Evolutionary conservation across 2,888 invertebrate species (phyloP).

Genomic region (Itoplectis maculator): DNA sequence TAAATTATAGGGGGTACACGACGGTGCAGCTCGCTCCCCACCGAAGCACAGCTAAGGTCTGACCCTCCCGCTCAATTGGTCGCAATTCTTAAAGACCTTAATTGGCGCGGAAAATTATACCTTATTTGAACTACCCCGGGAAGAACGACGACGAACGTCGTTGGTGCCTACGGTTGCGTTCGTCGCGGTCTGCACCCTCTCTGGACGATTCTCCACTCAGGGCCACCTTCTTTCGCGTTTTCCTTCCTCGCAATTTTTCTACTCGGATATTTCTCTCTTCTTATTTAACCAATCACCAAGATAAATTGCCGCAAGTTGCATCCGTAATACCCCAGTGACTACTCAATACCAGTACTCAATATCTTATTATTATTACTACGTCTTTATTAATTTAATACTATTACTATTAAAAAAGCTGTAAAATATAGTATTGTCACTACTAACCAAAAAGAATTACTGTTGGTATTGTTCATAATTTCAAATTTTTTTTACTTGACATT

Average conservation of each 20-base stretch:
- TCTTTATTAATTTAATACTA: too few species aligned
- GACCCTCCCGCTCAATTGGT: slow-evolving; percentile 84
- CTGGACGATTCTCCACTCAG: slow-evolving; percentile 49
- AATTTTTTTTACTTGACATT: too few species aligned
- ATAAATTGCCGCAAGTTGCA: slow-evolving; percentile 26
- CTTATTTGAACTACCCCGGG: slow-evolving; percentile 80
- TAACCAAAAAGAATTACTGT: too few species aligned
- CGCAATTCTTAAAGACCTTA: slow-evolving; percentile 85
- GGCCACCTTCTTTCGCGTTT: slow-evolving; percentile 40
- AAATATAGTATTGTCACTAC: too few species aligned
- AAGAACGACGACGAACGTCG: slow-evolving; percentile 52
- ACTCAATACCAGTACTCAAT: background rate
- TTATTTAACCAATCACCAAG: slow-evolving; percentile 41
- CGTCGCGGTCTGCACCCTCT: slow-evolving; percentile 37
- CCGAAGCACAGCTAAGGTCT: slow-evolving; percentile 78
- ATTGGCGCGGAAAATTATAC: slow-evolving; percentile 85
- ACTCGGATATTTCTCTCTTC: slow-evolving; percentile 49
- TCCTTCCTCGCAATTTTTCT: slow-evolving; percentile 47
- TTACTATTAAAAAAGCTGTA: too few species aligned
- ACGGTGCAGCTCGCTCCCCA: slow-evolving; percentile 79
- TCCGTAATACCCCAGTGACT: background rate
- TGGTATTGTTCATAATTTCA: too few species aligned
- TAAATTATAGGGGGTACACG: slow-evolving; percentile 82
- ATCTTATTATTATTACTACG: background rate
- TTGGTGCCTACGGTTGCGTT: slow-evolving; percentile 21